Evolutionary conservation across 2,888 invertebrate species (phyloP).

Genomic region (Macaria liturata): DNA sequence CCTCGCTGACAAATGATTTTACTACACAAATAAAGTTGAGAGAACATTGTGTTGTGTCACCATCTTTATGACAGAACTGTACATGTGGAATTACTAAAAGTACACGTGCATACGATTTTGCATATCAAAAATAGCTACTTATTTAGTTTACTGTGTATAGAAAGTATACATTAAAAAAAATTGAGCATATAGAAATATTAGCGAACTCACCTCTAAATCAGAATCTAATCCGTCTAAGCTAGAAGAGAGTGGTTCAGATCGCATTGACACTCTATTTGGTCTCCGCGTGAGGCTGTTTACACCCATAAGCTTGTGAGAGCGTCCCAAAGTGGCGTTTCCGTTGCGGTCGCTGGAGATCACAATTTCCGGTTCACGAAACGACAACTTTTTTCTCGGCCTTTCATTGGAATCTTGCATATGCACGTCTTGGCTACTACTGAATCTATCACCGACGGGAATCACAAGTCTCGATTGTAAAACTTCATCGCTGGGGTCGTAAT

Average conservation of each 20-base stretch:
- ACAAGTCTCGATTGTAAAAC: slow-evolving; percentile 70
- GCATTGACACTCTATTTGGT: slow-evolving; percentile 60
- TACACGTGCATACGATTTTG: no score
- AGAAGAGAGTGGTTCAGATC: slow-evolving; percentile 60
- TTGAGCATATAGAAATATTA: no score
- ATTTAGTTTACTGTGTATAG: no score
- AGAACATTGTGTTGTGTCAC: slow-evolving; percentile 1
- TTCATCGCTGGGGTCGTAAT: slow-evolving; percentile 67
- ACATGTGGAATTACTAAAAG: not conserved
- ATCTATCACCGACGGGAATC: slow-evolving; percentile 71
- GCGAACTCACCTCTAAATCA: slow-evolving; percentile 80
- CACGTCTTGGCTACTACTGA: slow-evolving; percentile 53
- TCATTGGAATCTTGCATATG: slow-evolving; percentile 67
- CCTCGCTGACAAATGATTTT: slow-evolving; percentile 11
- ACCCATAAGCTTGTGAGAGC: slow-evolving; percentile 74
- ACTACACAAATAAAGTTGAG: slow-evolving; percentile 6
- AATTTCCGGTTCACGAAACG: slow-evolving; percentile 93
- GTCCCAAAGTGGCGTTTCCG: slow-evolving; percentile 59
- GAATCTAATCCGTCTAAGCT: slow-evolving; percentile 83
- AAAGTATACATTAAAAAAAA: no score
- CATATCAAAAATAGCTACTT: no score
- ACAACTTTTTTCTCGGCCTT: slow-evolving; percentile 92
- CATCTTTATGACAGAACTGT: not conserved
- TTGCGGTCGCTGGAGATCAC: slow-evolving; percentile 55
- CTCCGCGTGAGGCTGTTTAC: slow-evolving; percentile 66